phyloP scores from a whole-genome alignment of 2,113 vertebrate genomes.

The Mesoclemmys tuberculata region DNA sequence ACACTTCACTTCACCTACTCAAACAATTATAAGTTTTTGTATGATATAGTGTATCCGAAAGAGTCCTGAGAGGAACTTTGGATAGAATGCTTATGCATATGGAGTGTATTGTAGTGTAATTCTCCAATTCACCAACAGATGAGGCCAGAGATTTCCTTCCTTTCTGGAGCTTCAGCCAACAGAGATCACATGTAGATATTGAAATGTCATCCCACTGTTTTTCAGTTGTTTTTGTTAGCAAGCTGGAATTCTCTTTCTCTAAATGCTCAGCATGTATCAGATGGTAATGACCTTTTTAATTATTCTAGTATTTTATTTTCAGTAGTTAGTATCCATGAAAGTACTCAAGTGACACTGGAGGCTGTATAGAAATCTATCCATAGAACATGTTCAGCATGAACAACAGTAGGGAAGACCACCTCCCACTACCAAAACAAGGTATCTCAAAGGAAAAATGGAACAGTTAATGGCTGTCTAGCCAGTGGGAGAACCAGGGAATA shows the following conservation, averaged over 20 bases:
- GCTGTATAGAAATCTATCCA: not conserved
- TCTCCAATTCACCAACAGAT: not conserved
- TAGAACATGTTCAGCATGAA: not conserved
- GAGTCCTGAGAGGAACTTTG: not conserved
- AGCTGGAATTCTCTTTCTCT: not conserved
- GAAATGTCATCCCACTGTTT: not conserved
- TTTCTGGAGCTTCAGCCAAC: not conserved
- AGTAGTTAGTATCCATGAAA: not conserved
- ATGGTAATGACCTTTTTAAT: not conserved
- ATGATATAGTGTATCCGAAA: not conserved
- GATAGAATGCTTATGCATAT: not conserved
- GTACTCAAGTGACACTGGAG: not conserved
- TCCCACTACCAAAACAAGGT: not conserved
- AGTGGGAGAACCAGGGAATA: not conserved
- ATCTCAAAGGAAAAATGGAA: not conserved
- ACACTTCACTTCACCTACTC: not conserved
- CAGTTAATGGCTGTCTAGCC: not conserved
- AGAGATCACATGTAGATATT: not conserved
- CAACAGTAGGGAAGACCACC: not conserved
- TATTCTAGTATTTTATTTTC: not conserved
- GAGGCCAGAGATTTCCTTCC: not conserved
- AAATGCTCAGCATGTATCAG: not conserved
- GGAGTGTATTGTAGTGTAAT: not conserved
- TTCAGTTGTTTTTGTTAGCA: not conserved
- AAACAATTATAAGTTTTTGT: not conserved